Base-by-base conservation (phyloP, 2,888 invertebrate species). In the Plutella xylostella region DNA sequence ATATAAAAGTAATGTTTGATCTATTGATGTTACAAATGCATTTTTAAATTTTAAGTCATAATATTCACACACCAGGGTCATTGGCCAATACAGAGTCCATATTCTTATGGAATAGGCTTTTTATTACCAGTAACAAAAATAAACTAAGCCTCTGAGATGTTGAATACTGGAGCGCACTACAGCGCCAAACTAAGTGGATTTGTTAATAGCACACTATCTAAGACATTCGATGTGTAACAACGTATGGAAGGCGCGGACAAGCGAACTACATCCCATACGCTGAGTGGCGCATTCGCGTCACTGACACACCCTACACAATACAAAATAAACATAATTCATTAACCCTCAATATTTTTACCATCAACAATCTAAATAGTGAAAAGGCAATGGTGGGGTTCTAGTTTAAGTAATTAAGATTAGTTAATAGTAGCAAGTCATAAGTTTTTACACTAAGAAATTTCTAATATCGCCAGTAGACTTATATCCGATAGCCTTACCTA, bases 141-240 rank as follows among this genome's bases (percentile, higher is more conserved):
- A n/a, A n/a, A n/a, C n/a, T n/a, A n/a, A n/a, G n/a, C n/a, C n/a
- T n/a, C n/a, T n/a, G n/a, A n/a, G n/a, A n/a, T n/a, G n/a, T n/a
- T n/a, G n/a, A n/a, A n/a, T n/a, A n/a, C n/a, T n/a, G n/a, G n/a
- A n/a, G n/a, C n/a, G n/a, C n/a, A n/a, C n/a, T n/a, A n/a, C n/a
- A n/a, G n/a, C n/a, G n/a, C n/a, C n/a, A n/a, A n/a, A n/a, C n/a
- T n/a, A n/a, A n/a, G n/a, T n/a, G n/a, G n/a, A n/a, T n/a, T n/a
- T n/a, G n/a, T n/a, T n/a, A n/a, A n/a, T n/a, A n/a, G n/a, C n/a
- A n/a, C n/a, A n/a, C n/a, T n/a, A n/a, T n/a, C n/a, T n/a, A n/a
- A n/a, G n/a, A n/a, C n/a, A n/a, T n/a, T n/a, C n/a, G 52, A 55
- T 60, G 60, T 62, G 62, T 63, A 55, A 63, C 69, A 70, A 69